Percentiles rank a stretch among this genome's conserved stretches.
Conservation (phyloP, 1,140 invertebrate genomes). For the Scylla paramamosain region DNA sequence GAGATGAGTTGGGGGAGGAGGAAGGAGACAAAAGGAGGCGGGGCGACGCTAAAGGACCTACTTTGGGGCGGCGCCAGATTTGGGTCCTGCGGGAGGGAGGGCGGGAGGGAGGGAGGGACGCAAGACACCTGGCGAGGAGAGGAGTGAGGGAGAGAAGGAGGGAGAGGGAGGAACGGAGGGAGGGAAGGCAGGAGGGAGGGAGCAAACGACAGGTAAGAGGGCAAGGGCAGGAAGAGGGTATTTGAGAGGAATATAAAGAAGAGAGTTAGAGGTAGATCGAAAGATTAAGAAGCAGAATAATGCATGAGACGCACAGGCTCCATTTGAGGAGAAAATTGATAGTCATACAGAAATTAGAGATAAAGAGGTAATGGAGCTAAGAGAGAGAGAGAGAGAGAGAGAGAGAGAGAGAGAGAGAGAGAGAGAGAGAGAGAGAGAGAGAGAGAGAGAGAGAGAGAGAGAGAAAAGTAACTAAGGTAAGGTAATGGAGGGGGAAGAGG, state of each 20-base stretch:
- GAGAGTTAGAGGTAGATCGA: conserved; percentile 1
- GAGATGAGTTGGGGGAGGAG: not conserved
- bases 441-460: not conserved
- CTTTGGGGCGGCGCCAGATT: conserved; percentile 3
- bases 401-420: conserved; percentile 20
- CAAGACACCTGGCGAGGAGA: not conserved
- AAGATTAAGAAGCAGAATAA: not conserved
- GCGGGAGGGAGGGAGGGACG: not conserved
- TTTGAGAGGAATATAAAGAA: conserved; percentile 5
- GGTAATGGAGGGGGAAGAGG: not conserved
- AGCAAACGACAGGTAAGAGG: too few species aligned
- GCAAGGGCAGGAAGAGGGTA: not conserved
- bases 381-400: conserved; percentile 20
- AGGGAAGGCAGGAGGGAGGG: too few species aligned
- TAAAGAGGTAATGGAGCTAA: not conserved
- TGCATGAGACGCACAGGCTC: not conserved
- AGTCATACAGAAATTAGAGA: conserved; percentile 23
- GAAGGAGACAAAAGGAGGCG: conserved; percentile 10
- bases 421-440: conserved; percentile 20
- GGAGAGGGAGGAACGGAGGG: not conserved
- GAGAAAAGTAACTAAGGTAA: not conserved
- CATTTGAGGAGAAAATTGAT: conserved; percentile 23
- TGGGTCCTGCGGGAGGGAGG: not conserved
- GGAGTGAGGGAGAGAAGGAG: not conserved
- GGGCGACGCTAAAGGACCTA: not conserved